Base-by-base conservation (phyloP, 1,140 invertebrate species). In the Lycorma delicatula region DNA sequence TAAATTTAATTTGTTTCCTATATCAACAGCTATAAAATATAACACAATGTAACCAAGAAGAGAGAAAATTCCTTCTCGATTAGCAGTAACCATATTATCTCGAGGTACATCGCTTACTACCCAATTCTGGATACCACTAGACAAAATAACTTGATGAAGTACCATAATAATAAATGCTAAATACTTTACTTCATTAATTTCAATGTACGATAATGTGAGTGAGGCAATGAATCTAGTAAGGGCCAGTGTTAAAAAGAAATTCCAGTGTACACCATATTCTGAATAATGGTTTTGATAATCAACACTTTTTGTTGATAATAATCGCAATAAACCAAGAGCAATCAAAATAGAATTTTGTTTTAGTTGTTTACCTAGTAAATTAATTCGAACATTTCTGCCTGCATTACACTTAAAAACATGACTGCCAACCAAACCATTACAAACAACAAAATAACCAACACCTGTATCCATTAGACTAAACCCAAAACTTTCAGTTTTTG, bases 191-290 rank as follows among this genome's bases (percentile, higher is more conserved):
- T 77, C 69, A 51, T 71, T 74, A 12, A 68, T 72, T 4, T 74
- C 68, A 46, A 80, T 63, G 20, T 77, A 68, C 36, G 69, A 73
- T 13, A 84, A 71, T 25, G 87, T 63, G 28, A 82, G 59, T 25
- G 79, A 80, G 22, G 81, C 81, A 20, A 89, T 66, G 1, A 93
- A 68, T 78, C 91, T 93, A 4, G 91, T 84, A 41, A 86, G 73
- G 23, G 88, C 90, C 31, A 98, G 70, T 1, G 92, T 97, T 56
- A 96, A 84, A 68, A 97, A 98, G 70, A 98, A 98, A 72, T 98
- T 98, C 91, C 94, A 96, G 74, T 97, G 93, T 4, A 87, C 77
- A 2, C 95, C 96, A 77, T 98, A 98, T 69, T 98, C 96, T 5
- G 83, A 81, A 0, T 90, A 79, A 71, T 93, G 87, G 67, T 88